Evolutionary conservation across 1,140 invertebrate genomes (phyloP), one percentile per base, ranked within the genome.

Genomic region (Procambarus clarkii): DNA sequence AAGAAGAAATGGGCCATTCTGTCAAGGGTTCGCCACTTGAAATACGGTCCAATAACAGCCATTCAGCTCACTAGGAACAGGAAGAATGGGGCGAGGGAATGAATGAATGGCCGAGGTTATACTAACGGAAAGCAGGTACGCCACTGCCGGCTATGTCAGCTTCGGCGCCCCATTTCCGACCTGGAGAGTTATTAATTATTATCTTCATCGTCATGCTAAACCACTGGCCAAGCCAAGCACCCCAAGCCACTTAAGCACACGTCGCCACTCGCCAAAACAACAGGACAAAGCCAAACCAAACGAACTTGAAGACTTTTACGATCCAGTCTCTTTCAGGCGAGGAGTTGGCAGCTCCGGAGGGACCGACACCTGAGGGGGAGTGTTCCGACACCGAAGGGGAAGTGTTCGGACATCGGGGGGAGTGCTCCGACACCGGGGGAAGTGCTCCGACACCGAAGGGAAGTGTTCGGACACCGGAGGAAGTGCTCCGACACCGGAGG

Each of bases 1-100:
- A 7, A 46, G 44, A 48, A 80, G 44, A 50, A 80, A 3, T 82
- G 50, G 9, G 50, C 80, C 50, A 82, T 82, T 82, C 80, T 54
- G 21, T 54, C 45, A 82, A 82, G 54, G 80, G 80, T 24, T 58
- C 46, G 50, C 48, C 54, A 45, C 80, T 82, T 79, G 76, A 77
- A 77, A 77, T 77, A 77, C 15, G 76, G 76, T 77, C 24, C 77
- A 79, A 79, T 79, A 79, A 79, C 18, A 13, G 45, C 45, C 77
- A 79, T 79, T 79, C 45, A 79, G 44, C 45, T 8, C 11, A 50
- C 45, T 21, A 79, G 77, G 77, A 79, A 79, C 18, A 79, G 77
- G 77, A 48, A 79, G 77, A 79, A 50, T 48, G n/a, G 60, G 60
- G 13, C n/a, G 64, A 74, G 69, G 69, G 69, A 74, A 8, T 74